Evolutionary conservation across 2,113 vertebrate genomes (phyloP), one percentile per base, ranked within the genome.

Genomic region (Podarcis cretensis): DNA sequence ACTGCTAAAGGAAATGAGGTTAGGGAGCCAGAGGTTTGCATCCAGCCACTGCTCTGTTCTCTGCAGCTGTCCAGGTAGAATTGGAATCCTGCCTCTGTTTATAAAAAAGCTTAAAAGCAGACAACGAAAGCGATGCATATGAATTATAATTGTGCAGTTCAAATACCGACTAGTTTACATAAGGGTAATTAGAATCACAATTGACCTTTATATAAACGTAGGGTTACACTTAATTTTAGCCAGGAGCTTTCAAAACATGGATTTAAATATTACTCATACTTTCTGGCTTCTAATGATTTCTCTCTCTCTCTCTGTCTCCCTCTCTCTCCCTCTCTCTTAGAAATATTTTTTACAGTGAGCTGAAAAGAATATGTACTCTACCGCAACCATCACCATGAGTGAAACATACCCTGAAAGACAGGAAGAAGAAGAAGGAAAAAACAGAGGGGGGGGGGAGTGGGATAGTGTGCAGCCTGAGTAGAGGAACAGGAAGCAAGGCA

Each of bases 181-280:
- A 94, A 87, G 84, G 94, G 76, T 94, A 95, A 95, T 95, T 96
- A 96, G 92, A 94, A 94, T 94, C 89, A 92, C 87, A 94, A 91
- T 21, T 95, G 93, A 94, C 92, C 94, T 96, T 96, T 84, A 48
- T 21, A 89, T 86, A 90, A 91, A 92, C 0, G 3, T 82, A 93
- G 25, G 5, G 81, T 79, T 94, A 91, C 83, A 86, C 81, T 93
- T 93, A 92, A 96, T 95, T 96, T 93, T 94, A 93, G 91, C 92
- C 92, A 93, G 65, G 66, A 92, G 92, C 91, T 91, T 91, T 93
- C 83, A 87, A 94, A 94, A 87, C 35, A 93, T 91, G 88, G 82
- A 89, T 93, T 94, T 93, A 91, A 92, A 94, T 91, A 43, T 10
- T 91, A 76, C 84, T 92, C 25, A 69, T 82, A 57, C 23, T 92